phyloP scores from a whole-genome alignment of 2,113 vertebrate genomes.

The Phalacrocorax pelagicus region DNA sequence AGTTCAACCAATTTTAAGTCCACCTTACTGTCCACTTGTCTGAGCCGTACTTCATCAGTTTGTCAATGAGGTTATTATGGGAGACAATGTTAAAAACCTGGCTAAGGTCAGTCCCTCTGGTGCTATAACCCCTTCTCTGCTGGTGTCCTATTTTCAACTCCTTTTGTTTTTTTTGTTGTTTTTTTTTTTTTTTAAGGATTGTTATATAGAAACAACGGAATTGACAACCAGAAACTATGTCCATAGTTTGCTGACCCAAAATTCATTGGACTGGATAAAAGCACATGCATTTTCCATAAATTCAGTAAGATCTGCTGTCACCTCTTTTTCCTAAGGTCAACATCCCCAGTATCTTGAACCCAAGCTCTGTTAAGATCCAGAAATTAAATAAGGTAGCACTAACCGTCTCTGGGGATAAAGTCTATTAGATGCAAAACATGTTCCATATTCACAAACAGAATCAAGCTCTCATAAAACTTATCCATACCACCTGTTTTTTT shows the following conservation, averaged over 20 bases:
- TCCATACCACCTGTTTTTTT: background rate
- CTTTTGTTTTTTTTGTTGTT: too few relatives aligned
- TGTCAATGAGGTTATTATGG: background rate
- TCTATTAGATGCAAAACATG: background rate
- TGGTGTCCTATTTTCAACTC: background rate
- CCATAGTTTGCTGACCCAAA: background rate
- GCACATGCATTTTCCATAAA: fast-evolving
- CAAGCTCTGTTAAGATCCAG: background rate
- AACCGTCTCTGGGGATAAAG: background rate
- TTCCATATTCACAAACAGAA: background rate
- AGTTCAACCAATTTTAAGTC: background rate
- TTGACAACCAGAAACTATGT: background rate
- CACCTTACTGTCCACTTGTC: background rate
- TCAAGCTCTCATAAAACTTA: background rate
- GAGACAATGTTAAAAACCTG: background rate
- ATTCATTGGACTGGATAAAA: background rate
- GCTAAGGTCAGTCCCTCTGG: background rate
- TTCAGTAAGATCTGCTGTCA: background rate
- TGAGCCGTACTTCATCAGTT: background rate
- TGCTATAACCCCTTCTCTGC: background rate
- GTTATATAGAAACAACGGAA: background rate
- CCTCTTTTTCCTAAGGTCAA: background rate
- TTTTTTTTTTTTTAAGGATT: background rate
- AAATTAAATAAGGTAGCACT: background rate
- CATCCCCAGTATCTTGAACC: background rate